phyloP scores from a whole-genome alignment of 2,797 vertebrate genomes.

The Tapirus indicus region DNA sequence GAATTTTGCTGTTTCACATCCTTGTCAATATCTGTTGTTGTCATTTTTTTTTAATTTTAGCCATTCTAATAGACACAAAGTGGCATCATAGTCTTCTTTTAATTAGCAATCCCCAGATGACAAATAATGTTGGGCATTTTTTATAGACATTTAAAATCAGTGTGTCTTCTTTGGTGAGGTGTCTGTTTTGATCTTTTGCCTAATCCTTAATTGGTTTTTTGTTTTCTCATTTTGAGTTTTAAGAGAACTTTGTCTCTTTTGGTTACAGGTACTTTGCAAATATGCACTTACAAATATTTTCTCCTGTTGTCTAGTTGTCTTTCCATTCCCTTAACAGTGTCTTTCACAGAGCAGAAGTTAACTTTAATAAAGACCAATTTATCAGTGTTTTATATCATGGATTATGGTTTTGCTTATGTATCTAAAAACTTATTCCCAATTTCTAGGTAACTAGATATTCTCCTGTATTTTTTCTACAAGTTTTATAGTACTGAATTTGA shows the following conservation, averaged over 20 bases:
- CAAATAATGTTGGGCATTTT: background rate
- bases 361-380: background rate
- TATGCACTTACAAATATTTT: background rate
- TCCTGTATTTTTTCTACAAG: background rate
- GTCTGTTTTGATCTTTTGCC: background rate
- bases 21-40: background rate
- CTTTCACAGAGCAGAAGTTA: background rate
- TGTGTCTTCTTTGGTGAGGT: background rate
- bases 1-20: background rate
- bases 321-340: background rate
- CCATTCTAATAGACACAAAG: background rate
- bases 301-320: background rate
- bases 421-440: background rate
- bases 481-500: background rate
- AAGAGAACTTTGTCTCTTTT: background rate
- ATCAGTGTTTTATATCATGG: background rate
- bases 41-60: background rate
- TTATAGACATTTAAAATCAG: background rate
- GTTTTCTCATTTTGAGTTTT: background rate
- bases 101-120: too few species aligned
- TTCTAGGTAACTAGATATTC: background rate
- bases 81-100: background rate
- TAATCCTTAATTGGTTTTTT: background rate
- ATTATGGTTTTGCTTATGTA: background rate
- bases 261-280: background rate